Evolutionary conservation across 1,140 invertebrate species (phyloP).

Genomic region (Cotesia vestalis): DNA sequence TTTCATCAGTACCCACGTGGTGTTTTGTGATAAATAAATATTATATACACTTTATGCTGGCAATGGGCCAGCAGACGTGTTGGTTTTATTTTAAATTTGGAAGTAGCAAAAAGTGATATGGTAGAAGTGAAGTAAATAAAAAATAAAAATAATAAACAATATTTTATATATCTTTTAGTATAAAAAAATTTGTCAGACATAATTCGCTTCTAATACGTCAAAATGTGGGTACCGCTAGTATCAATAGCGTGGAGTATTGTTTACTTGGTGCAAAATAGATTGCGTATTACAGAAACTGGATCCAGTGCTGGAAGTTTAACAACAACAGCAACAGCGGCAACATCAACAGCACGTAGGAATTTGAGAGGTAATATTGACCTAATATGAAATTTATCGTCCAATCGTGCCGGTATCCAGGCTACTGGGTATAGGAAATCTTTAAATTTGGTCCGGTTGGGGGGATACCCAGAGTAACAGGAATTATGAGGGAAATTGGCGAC

Average conservation of each 20-base stretch:
- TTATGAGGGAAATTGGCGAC: no score
- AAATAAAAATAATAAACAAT: background rate
- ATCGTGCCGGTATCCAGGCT: no score
- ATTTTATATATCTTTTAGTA: background rate
- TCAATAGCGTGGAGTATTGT: constrained; percentile 28
- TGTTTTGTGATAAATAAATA: constrained; percentile 39
- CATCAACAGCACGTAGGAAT: background rate
- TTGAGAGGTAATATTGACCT: constrained; percentile 24
- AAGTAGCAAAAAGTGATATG: background rate
- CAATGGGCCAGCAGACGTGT: constrained; percentile 23
- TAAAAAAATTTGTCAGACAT: background rate
- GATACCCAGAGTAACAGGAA: no score
- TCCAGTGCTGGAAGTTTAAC: no score
- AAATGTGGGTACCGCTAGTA: constrained; percentile 27
- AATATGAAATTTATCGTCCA: no score
- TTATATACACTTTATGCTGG: constrained; percentile 31
- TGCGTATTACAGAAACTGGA: background rate
- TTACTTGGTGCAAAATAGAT: constrained; percentile 25
- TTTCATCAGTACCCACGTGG: constrained; percentile 35
- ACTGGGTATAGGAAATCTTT: no score
- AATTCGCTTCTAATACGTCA: background rate
- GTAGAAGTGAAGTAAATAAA: background rate
- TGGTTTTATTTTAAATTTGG: constrained; percentile 20
- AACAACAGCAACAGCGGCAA: no score
- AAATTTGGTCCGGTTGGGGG: no score